phyloP scores from a whole-genome alignment of 2,113 vertebrate species.

The Chlamydotis undulata region DNA sequence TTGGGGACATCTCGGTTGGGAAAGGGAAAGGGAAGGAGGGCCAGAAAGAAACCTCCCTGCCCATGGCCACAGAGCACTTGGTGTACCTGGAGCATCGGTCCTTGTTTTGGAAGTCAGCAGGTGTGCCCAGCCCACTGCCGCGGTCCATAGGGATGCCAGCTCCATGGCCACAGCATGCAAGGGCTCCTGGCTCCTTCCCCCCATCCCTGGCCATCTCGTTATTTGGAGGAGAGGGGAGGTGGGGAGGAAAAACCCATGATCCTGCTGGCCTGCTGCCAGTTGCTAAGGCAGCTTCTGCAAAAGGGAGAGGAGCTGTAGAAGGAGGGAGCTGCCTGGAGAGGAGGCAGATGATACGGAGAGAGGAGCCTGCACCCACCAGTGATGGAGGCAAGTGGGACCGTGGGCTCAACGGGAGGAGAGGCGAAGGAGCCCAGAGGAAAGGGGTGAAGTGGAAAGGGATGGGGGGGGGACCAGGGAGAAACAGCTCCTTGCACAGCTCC shows the following conservation, averaged over 20 bases:
- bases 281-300: conserved; percentile 20
- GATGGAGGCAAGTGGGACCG: background rate
- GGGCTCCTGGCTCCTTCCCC: background rate
- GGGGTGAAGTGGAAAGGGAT: background rate
- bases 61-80: fast-evolving
- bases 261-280: conserved; percentile 29
- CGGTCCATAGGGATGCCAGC: background rate
- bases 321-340: conserved; percentile 20
- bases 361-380: background rate
- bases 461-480: background rate
- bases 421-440: background rate
- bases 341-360: background rate
- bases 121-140: background rate
- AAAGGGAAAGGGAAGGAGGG: background rate
- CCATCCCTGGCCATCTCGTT: background rate
- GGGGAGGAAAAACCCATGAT: conserved; percentile 20
- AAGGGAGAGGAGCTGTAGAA: conserved; percentile 6
- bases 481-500: background rate
- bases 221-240: background rate
- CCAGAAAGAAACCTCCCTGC: background rate
- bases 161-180: fast-evolving
- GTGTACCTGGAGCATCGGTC: background rate
- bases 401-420: background rate
- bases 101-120: fast-evolving
- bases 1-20: fast-evolving